Evolutionary conservation across 2,113 vertebrate genomes (phyloP).

Genomic region (Corythoichthys haematopterus): DNA sequence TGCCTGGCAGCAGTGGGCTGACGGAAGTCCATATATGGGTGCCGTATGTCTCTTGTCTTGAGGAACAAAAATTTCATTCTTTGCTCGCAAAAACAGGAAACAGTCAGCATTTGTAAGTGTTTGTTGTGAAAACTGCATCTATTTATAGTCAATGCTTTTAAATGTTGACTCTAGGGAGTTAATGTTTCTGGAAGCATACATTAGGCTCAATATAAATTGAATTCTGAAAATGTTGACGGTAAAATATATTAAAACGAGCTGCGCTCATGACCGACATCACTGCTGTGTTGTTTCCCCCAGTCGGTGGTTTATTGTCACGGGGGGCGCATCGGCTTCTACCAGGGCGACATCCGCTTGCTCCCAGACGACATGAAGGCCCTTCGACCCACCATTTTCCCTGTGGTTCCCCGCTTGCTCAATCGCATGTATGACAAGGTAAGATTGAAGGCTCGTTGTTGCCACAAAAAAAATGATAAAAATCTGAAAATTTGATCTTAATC

Average conservation of each 20-base stretch:
- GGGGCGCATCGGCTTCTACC: slow-evolving; percentile 92
- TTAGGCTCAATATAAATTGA: too few species aligned
- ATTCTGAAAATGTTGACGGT: background rate
- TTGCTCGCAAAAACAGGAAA: background rate
- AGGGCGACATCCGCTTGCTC: slow-evolving; percentile 92
- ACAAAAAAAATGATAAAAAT: too few species aligned
- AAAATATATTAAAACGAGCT: background rate
- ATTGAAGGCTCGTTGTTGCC: too few species aligned
- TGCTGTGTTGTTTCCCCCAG: slow-evolving; percentile 63
- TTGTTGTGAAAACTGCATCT: background rate
- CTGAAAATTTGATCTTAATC: too few species aligned
- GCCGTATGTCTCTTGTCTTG: background rate
- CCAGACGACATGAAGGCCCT: slow-evolving; percentile 94
- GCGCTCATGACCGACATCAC: background rate
- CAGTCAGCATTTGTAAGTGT: background rate
- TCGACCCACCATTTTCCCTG: slow-evolving; percentile 90
- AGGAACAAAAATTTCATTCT: background rate
- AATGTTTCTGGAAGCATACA: too few species aligned
- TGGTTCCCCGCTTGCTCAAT: slow-evolving; percentile 93
- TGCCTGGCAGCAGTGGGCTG: background rate
- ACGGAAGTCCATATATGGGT: slow-evolving; percentile 5
- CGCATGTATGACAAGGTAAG: slow-evolving; percentile 97
- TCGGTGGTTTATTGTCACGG: slow-evolving; percentile 95
- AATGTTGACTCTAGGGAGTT: too few species aligned
- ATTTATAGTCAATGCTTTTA: too few species aligned